Base-by-base conservation (phyloP, 2,113 vertebrate genomes). In the Orthonyx spaldingii region DNA sequence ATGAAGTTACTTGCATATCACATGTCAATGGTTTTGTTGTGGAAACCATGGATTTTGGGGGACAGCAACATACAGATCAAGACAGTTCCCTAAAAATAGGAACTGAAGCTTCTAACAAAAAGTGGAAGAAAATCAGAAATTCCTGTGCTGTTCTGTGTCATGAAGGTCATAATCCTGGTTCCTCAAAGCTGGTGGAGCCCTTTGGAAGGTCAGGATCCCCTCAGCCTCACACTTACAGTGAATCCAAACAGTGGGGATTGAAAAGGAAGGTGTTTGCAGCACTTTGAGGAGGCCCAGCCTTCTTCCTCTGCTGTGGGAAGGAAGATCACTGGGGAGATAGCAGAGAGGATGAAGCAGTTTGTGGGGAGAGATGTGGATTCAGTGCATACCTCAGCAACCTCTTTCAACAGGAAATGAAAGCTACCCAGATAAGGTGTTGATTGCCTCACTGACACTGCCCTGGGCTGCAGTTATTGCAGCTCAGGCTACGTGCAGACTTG, bases 341-440 rank as follows among this genome's bases (percentile, higher is more conserved):
- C 35, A 13, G 10, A 13, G 75, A 89, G 56, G 61, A 70, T 92
- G 81, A 69, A 94, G 75, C 21, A 83, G 79, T 71, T 90, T 16
- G 75, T 71, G 49, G 56, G 52, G 82, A 79, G 52, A 87, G 56
- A 72, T 90, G 84, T 83, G 81, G 89, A 82, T 95, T 93, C 77
- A 47, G 87, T 65, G 89, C 93, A 96, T 87, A 96, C 91, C 87
- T 96, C 89, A 95, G 94, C 91, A 96, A 23, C 56, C 74, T 80
- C 78, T 94, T 94, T 96, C 93, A 85, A 39, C 79, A 96, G 92
- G 93, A 96, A 96, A 94, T 96, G 83, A 96, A 95, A 96, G 41
- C 76, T 89, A 7, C 76, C 7, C 90, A 90, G 94, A 96, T 96
- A 95, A 96, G 65, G 69, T 78, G 89, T 35, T 96, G 90, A 92